Base-by-base conservation (phyloP, 2,888 invertebrate genomes). In the Sturmia bella region DNA sequence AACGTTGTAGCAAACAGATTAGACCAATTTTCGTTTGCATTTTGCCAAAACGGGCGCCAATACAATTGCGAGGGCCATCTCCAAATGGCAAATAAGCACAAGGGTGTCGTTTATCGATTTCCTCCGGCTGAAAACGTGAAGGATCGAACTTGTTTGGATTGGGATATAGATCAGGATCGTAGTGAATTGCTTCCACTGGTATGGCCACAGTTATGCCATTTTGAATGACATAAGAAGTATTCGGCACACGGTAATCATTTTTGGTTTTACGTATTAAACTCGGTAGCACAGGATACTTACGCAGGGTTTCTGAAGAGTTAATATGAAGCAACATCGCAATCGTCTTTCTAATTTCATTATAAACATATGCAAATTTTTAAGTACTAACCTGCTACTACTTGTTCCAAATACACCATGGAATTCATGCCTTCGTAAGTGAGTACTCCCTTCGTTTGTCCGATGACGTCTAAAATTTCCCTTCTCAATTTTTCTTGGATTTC, bases 61-160 rank as follows among this genome's bases (percentile, higher is more conserved):
- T 89, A 61, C 91, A 90, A 43, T 86, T 88, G 0, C 90, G 85
- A 0, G 89, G 90, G 17, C 90, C 90, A 50, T 87, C 88, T 0
- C 90, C 90, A 64, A 91, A 91, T 0, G 90, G 88, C 12, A 91
- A 75, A 80, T 74, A 91, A 90, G n/a, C 91, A 7, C 50, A 84
- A 0, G 89, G 84, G 70, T 92, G 92, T 52, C 93, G 88, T 56
- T 91, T 91, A 2, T 91, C 89, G 56, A 93, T 93, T 45, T 92
- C 92, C 79, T 93, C 92, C 0, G 91, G 89, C 0, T 91, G 87
- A 86, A 94, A 94, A 84, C 94, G 91, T 9, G 94, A 93, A 0
- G 94, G 94, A 69, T 93, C 91, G 70, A 94, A 94, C 32, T 90
- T 91, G 0, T 92, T 90, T 0, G 95, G 94, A 7, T 94, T 91